Conservation (phyloP, 2,113 vertebrate species). For the Gymnarchus niloticus region DNA sequence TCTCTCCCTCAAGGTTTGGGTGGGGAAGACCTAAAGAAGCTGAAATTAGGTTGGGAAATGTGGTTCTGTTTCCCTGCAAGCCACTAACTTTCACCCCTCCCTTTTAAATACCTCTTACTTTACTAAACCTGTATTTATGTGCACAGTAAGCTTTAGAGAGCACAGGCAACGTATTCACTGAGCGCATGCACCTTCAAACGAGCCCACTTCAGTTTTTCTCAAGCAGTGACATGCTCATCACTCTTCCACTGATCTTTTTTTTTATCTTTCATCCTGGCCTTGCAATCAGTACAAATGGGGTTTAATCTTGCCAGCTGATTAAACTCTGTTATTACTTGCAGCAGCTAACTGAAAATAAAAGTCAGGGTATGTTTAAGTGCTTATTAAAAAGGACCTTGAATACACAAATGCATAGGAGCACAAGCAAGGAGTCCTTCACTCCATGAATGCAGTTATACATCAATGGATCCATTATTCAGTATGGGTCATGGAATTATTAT, state of each 20-base stretch:
- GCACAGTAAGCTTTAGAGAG: conserved; percentile 41
- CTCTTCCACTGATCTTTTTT: background rate
- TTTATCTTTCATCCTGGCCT: too few species aligned
- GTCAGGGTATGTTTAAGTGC: background rate
- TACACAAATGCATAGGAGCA: background rate
- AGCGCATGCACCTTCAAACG: background rate
- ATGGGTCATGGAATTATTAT: too few species aligned
- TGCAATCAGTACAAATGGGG: background rate
- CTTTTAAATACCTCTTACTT: conserved; percentile 63
- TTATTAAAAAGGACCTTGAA: background rate
- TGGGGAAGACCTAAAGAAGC: conserved; percentile 39
- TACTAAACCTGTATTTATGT: conserved; percentile 65
- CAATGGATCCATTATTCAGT: background rate
- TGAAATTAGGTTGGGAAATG: conserved; percentile 40
- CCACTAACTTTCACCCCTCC: conserved; percentile 43
- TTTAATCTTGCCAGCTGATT: background rate
- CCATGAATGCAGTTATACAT: background rate
- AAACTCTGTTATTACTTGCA: background rate
- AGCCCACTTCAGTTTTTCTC: background rate
- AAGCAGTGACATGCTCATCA: background rate
- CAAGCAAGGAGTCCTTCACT: background rate
- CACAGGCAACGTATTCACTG: background rate
- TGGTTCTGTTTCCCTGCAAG: conserved; percentile 37
- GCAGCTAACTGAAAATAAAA: background rate
- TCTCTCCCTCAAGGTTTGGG: conserved; percentile 35